These are phyloP conservation scores for Macrocentrus cingulum DNA, from an alignment of 1,140 invertebrate genomes.

Conservation along the genomic window DNA sequence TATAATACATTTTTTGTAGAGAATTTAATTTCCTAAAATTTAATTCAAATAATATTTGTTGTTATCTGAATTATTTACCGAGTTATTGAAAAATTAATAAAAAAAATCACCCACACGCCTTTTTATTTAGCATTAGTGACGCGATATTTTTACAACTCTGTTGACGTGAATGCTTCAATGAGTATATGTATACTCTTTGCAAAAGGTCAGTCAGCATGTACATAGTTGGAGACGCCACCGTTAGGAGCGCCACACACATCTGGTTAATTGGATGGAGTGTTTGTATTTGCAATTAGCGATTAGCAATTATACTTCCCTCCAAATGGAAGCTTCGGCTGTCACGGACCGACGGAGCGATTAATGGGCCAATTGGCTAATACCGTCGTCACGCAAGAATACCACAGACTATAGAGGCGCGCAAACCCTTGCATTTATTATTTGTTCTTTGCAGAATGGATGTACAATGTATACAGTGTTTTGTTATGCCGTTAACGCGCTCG, in stretches of 20 bases:
- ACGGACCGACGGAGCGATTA: slow-evolving; percentile 55
- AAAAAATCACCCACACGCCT: too few species aligned
- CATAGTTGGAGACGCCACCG: background rate
- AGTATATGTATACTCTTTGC: too few species aligned
- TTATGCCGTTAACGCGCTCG: slow-evolving; percentile 32
- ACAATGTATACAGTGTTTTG: slow-evolving; percentile 31
- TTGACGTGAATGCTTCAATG: too few species aligned
- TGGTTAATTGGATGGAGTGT: slow-evolving; percentile 55
- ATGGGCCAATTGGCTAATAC: slow-evolving; percentile 58
- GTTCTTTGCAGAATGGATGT: slow-evolving; percentile 7
- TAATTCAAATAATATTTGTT: too few species aligned
- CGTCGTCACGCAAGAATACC: slow-evolving; percentile 54
- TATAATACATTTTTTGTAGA: too few species aligned
- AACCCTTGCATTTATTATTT: slow-evolving; percentile 9
- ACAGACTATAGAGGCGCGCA: too few species aligned
- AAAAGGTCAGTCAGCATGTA: background rate
- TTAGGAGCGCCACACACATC: background rate
- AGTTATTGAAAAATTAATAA: too few species aligned
- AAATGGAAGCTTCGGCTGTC: slow-evolving; percentile 43
- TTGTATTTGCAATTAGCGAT: slow-evolving; percentile 55
- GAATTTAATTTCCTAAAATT: too few species aligned
- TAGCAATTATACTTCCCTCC: slow-evolving; percentile 52
- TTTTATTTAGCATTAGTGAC: too few species aligned
- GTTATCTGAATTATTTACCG: too few species aligned
- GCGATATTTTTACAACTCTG: too few species aligned